phyloP scores from a whole-genome alignment of 2,113 vertebrate genomes.

The Puffinus mauretanicus region DNA sequence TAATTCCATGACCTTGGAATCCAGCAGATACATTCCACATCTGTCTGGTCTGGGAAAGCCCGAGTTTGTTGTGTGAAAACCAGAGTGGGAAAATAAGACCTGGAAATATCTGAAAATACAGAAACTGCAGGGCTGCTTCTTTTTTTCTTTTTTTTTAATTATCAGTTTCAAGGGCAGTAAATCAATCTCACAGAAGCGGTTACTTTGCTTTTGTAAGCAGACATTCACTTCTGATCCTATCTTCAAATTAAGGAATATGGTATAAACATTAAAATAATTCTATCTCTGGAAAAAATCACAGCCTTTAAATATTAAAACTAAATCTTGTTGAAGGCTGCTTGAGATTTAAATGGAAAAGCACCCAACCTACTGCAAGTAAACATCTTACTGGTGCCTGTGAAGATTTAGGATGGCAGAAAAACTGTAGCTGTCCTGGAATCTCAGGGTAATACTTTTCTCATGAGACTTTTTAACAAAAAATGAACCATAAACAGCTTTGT shows the following conservation, averaged over 20 bases:
- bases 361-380: neutral
- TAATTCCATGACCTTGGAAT: conserved; percentile 85
- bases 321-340: neutral
- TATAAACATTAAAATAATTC: conserved; percentile 31
- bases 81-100: conserved; percentile 66
- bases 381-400: neutral
- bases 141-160: neutral
- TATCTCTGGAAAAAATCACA: neutral
- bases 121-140: neutral
- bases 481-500: neutral
- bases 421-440: neutral
- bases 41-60: conserved; percentile 84
- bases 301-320: neutral
- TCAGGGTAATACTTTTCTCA: neutral
- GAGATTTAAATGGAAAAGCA: neutral
- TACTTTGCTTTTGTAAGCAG: neutral
- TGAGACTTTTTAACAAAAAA: neutral
- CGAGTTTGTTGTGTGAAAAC: conserved; percentile 62
- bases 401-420: neutral
- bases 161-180: conserved; percentile 3
- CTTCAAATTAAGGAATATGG: conserved; percentile 2
- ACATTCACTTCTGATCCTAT: conserved; percentile 2
- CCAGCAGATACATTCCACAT: conserved; percentile 83
- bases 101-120: conserved; percentile 60
- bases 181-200: neutral